Evolutionary conservation across 1,140 invertebrate genomes (phyloP).

Genomic region (Macrostomum lignano): DNA sequence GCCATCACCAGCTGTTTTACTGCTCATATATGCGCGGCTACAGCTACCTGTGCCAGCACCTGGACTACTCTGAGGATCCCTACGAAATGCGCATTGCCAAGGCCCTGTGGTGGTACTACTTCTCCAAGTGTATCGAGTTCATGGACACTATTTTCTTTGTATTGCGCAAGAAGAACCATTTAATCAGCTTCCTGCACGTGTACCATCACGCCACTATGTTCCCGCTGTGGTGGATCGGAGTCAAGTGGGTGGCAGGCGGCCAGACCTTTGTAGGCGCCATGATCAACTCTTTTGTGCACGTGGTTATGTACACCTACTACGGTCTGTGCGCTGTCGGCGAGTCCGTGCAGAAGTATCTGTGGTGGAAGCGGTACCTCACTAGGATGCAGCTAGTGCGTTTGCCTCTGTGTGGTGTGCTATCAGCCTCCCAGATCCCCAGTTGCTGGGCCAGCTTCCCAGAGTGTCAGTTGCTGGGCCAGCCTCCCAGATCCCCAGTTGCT

Average conservation of each 20-base stretch:
- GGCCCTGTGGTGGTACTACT: slow-evolving; percentile 78
- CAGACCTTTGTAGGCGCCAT: slow-evolving; percentile 27
- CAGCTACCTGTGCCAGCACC: slow-evolving; percentile 58
- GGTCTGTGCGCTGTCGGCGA: slow-evolving; percentile 22
- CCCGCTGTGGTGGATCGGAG: slow-evolving; percentile 59
- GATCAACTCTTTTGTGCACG: slow-evolving; percentile 26
- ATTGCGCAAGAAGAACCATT: slow-evolving; percentile 49
- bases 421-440: no score
- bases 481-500: no score
- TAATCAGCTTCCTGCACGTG: slow-evolving; percentile 53
- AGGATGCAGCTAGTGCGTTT: slow-evolving; percentile 26
- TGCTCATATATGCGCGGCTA: slow-evolving; percentile 44
- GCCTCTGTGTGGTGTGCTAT: no score
- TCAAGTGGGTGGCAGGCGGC: slow-evolving; percentile 84
- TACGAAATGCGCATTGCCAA: slow-evolving; percentile 54
- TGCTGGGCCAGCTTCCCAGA: no score
- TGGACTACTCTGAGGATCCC: slow-evolving; percentile 47
- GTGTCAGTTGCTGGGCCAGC: no score
- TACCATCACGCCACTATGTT: slow-evolving; percentile 45
- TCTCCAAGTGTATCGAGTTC: slow-evolving; percentile 81
- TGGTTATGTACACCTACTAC: slow-evolving; percentile 28
- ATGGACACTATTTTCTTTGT: slow-evolving; percentile 70
- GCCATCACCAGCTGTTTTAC: slow-evolving; percentile 42
- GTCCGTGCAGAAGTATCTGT: slow-evolving; percentile 23
- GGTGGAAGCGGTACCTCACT: slow-evolving; percentile 28